Conservation (phyloP, 2,888 invertebrate species). For the Tribolium freemani region DNA sequence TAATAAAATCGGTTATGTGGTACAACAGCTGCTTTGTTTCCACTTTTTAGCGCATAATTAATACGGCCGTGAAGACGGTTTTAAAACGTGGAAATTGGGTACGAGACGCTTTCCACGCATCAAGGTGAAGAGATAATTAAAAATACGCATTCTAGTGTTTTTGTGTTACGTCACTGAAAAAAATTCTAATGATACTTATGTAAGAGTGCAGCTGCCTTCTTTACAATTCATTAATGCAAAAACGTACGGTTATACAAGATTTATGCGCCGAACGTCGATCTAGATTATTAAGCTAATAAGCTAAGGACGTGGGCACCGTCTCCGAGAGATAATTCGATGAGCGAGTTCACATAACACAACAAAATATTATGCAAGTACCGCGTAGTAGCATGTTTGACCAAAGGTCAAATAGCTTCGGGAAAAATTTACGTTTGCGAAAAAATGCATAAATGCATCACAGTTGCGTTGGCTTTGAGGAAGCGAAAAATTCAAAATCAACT, state of each 20-base stretch:
- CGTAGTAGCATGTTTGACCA: no score
- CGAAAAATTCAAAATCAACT: no score
- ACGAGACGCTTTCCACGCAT: conserved; percentile 5
- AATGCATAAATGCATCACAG: no score
- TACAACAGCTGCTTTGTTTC: conserved; percentile 22
- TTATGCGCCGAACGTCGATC: conserved; percentile 12
- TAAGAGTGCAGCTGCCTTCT: conserved; percentile 6
- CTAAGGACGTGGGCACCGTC: conserved; percentile 2
- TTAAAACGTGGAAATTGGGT: conserved; percentile 26
- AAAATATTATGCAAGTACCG: no score
- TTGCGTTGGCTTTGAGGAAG: no score
- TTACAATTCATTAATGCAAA: conserved; percentile 12
- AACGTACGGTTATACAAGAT: conserved; percentile 4
- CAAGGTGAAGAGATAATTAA: conserved; percentile 18
- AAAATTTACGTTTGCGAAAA: no score
- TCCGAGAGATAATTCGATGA: conserved; percentile 4
- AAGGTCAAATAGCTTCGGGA: no score
- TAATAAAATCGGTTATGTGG: conserved; percentile 10
- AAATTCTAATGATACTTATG: conserved; percentile 26
- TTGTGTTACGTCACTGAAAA: conserved; percentile 22
- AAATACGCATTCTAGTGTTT: not conserved
- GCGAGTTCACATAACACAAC: not conserved
- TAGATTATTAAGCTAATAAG: conserved; percentile 11
- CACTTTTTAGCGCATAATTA: not conserved
- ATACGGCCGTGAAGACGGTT: conserved; percentile 11